phyloP scores from a whole-genome alignment of 37 sponge, comb jelly and placozoan species.

The Cliona cf. orientalis region DNA sequence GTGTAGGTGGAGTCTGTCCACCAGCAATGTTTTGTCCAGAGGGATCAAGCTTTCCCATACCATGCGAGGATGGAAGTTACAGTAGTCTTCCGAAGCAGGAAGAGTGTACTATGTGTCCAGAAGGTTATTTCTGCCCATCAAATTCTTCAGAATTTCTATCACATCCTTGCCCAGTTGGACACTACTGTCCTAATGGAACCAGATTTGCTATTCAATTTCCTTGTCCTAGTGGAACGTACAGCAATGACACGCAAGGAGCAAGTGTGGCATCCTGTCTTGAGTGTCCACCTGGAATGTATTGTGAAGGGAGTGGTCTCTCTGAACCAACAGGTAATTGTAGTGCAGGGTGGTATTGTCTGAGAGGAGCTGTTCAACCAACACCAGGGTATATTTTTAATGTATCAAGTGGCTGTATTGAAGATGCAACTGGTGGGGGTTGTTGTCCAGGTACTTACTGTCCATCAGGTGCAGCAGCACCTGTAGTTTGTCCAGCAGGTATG shows the following conservation, averaged over 20 bases:
- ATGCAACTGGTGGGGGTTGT: neutral
- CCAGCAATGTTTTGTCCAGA: neutral
- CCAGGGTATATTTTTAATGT: neutral
- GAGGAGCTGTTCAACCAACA: neutral
- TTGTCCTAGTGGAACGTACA: neutral
- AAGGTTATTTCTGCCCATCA: neutral
- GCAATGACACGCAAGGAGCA: neutral
- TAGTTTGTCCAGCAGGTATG: neutral
- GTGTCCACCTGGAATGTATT: conserved; percentile 5
- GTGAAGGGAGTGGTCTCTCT: neutral
- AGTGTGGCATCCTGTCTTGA: neutral
- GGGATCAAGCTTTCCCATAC: neutral
- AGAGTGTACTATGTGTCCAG: neutral
- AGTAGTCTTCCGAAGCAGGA: neutral
- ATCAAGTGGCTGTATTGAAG: neutral
- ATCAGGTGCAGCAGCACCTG: neutral
- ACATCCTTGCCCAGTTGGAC: neutral
- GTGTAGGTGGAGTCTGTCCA: conserved; percentile 5
- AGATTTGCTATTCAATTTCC: neutral
- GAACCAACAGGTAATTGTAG: neutral
- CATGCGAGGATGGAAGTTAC: neutral
- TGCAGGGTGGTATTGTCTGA: neutral
- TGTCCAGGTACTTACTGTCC: neutral
- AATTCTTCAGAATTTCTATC: neutral
- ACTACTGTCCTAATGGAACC: conserved; percentile 9